These are phyloP conservation scores for Papilio elwesi DNA, from an alignment of 2,888 invertebrate species.

Conservation along the genomic window DNA sequence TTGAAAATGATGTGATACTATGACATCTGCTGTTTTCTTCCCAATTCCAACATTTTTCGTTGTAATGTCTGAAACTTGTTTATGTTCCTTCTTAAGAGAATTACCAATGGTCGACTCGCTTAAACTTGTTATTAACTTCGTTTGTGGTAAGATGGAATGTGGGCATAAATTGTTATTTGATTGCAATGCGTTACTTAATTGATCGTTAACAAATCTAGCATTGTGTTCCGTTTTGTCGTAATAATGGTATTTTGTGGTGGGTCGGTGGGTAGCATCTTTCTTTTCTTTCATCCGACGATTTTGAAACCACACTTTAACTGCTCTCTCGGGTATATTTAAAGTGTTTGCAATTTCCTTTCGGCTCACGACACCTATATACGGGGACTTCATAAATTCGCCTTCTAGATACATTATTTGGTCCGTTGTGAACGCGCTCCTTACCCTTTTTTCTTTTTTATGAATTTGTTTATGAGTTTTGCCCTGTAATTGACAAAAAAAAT, in stretches of 20 bases:
- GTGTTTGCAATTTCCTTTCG: conserved; percentile 87
- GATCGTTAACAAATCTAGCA: conserved; percentile 50
- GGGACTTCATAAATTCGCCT: conserved; percentile 86
- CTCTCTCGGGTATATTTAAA: conserved; percentile 87
- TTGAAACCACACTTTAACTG: conserved; percentile 94
- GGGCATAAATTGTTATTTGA: conserved; percentile 52
- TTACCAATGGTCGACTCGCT: conserved; percentile 30
- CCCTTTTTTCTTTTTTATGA: conserved; percentile 58
- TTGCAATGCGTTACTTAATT: conserved; percentile 55
- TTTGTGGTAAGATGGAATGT: conserved; percentile 49
- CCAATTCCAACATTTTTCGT: neutral
- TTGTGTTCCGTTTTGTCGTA: conserved; percentile 48
- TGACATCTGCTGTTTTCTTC: neutral
- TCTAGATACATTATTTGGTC: conserved; percentile 89
- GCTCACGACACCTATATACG: conserved; percentile 87
- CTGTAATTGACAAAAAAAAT: conserved; percentile 17
- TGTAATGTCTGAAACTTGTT: conserved; percentile 12
- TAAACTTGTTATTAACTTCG: conserved; percentile 44
- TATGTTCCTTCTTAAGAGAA: conserved; percentile 10
- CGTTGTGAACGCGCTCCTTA: conserved; percentile 89
- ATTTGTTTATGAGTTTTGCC: conserved; percentile 42
- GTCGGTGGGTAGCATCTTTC: conserved; percentile 70
- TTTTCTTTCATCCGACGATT: conserved; percentile 91
- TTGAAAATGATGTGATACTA: conserved; percentile 22
- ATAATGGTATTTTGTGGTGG: conserved; percentile 48